Evolutionary conservation across 2,888 invertebrate species (phyloP).

Genomic region (Drosophila formosana): DNA sequence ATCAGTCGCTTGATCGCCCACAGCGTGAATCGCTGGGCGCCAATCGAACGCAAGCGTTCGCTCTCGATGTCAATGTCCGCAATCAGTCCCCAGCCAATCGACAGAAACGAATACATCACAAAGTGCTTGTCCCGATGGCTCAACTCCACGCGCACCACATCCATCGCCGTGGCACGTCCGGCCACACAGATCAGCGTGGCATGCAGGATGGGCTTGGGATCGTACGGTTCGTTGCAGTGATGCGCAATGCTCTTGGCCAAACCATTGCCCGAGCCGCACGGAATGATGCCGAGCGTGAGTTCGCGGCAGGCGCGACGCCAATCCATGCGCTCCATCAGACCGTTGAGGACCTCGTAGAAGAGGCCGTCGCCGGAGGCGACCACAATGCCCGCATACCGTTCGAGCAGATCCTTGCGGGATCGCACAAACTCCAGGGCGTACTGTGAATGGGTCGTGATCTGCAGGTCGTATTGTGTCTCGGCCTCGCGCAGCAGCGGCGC

Average conservation of each 20-base stretch:
- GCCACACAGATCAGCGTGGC: constrained; percentile 92
- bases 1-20: constrained; percentile 95
- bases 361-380: constrained; percentile 94
- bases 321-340: constrained; percentile 95
- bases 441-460: constrained; percentile 94
- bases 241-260: constrained; percentile 94
- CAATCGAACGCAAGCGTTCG: constrained; percentile 94
- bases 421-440: constrained; percentile 93
- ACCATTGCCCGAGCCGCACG: constrained; percentile 99
- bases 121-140: constrained; percentile 83
- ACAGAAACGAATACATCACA: constrained; percentile 95
- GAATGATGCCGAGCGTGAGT: constrained; percentile 94
- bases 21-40: constrained; percentile 95
- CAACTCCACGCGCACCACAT: constrained; percentile 94
- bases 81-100: constrained; percentile 97
- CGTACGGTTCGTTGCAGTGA: constrained; percentile 92
- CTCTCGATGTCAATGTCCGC: constrained; percentile 99
- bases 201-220: constrained; percentile 91
- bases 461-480: constrained; percentile 93
- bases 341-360: constrained; percentile 93
- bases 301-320: constrained; percentile 92
- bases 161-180: constrained; percentile 91
- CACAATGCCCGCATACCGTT: constrained; percentile 87
- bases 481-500: constrained; percentile 95
- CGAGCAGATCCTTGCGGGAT: constrained; percentile 87